These are phyloP conservation scores for Paracentrotus lividus DNA, from an alignment of 53 echinoderm and acorn worm genomes.

Conservation along the genomic window DNA sequence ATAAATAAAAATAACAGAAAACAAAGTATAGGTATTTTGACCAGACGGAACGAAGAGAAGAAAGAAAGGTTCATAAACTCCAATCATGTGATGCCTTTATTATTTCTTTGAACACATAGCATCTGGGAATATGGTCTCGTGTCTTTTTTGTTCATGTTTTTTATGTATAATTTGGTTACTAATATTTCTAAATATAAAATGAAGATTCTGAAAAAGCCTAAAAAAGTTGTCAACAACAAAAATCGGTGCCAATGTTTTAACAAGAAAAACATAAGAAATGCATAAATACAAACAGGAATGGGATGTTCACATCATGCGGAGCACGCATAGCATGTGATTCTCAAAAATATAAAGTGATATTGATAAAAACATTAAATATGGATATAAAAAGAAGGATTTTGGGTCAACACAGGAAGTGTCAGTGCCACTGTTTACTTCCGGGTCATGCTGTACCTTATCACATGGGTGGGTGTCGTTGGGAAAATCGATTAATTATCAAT, in stretches of 20 bases:
- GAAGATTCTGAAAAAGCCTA: slow-evolving; percentile 16
- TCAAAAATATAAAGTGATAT: background rate
- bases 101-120: no score
- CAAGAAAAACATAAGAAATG: no score
- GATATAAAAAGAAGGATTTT: slow-evolving; percentile 15
- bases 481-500: background rate
- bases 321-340: slow-evolving; percentile 5
- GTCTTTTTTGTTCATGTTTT: background rate
- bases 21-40: no score
- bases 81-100: no score
- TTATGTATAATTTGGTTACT: background rate
- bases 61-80: no score
- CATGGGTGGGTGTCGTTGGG: background rate
- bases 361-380: background rate
- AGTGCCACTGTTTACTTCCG: slow-evolving; percentile 30
- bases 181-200: slow-evolving; percentile 4
- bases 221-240: background rate
- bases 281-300: slow-evolving; percentile 32
- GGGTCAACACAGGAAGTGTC: background rate
- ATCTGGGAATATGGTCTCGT: background rate
- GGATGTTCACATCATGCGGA: slow-evolving; percentile 50
- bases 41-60: no score
- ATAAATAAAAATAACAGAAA: no score
- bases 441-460: background rate
- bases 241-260: background rate